These are phyloP conservation scores for Microctenopoma steveboyesi DNA, from an alignment of 2,797 vertebrate species.

Conservation along the genomic window DNA sequence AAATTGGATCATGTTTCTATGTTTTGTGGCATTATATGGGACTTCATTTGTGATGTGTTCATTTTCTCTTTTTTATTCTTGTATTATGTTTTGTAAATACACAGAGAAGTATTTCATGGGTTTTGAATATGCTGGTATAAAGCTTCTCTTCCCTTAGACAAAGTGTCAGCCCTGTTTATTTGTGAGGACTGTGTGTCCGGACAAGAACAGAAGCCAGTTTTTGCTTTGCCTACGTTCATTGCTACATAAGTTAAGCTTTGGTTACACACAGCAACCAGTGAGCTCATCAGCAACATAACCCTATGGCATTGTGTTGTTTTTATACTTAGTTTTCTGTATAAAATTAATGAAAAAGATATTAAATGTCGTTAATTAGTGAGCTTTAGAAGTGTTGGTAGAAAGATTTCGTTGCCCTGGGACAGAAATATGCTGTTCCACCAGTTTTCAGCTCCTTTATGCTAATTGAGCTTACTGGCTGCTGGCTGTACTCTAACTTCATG, in stretches of 20 bases:
- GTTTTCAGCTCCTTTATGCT: not conserved
- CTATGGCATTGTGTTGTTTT: too few relatives aligned
- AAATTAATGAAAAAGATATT: too few relatives aligned
- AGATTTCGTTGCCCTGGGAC: too few relatives aligned
- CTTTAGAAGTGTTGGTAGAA: too few relatives aligned
- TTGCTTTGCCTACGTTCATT: too few relatives aligned
- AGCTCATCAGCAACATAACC: too few relatives aligned
- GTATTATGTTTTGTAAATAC: conserved; percentile 85
- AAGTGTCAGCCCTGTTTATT: conserved; percentile 50
- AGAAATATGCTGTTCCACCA: too few relatives aligned
- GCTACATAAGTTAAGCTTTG: too few relatives aligned
- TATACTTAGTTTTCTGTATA: too few relatives aligned
- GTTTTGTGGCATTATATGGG: conserved; percentile 71
- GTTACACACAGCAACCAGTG: too few relatives aligned
- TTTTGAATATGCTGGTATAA: conserved; percentile 84
- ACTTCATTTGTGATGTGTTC: conserved; percentile 81
- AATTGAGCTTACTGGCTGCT: not conserved
- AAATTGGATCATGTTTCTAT: conserved; percentile 78
- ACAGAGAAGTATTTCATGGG: conserved; percentile 82
- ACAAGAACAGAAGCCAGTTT: not conserved
- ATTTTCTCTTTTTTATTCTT: conserved; percentile 82
- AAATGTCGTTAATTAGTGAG: too few relatives aligned
- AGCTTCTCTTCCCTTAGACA: conserved; percentile 79
- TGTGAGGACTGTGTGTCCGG: not conserved
- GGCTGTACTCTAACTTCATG: too few relatives aligned